Conservation (phyloP, 2,797 vertebrate species). For the Valencia hispanica region DNA sequence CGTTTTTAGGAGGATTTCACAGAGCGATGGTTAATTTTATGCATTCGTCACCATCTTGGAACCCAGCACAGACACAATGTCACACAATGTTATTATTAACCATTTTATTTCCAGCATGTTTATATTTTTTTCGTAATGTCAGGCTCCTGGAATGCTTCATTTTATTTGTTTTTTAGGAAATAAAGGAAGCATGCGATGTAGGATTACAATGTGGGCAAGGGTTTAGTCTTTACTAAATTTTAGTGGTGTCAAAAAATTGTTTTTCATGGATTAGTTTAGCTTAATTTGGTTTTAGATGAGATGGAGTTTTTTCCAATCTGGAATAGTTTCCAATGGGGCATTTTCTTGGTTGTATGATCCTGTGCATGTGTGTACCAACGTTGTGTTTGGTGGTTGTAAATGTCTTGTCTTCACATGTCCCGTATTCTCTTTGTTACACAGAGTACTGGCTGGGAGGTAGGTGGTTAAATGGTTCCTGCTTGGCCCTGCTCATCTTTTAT, state of each 20-base stretch:
- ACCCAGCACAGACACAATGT: slow-evolving; percentile 38
- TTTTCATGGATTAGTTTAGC: neutral
- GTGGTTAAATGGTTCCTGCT: slow-evolving; percentile 93
- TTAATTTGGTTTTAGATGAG: neutral
- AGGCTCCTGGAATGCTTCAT: slow-evolving; percentile 39
- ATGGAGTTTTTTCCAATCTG: slow-evolving; percentile 42
- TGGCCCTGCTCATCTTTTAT: slow-evolving; percentile 81
- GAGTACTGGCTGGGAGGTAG: slow-evolving; percentile 99
- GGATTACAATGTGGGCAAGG: slow-evolving; percentile 24
- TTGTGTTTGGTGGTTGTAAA: slow-evolving; percentile 33
- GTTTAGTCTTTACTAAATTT: slow-evolving; percentile 32
- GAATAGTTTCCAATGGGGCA: slow-evolving; percentile 22
- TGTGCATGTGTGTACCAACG: slow-evolving; percentile 31
- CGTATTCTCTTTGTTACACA: slow-evolving; percentile 97
- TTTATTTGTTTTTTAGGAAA: slow-evolving; percentile 24
- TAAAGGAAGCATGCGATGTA: slow-evolving; percentile 30
- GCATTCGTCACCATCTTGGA: neutral
- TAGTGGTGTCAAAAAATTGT: neutral
- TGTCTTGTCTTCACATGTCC: slow-evolving; percentile 76
- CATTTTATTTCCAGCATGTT: slow-evolving; percentile 31
- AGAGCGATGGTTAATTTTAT: neutral
- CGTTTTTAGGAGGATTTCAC: neutral
- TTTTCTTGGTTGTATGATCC: slow-evolving; percentile 40
- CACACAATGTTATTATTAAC: slow-evolving; percentile 46
- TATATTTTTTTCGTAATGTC: slow-evolving; percentile 20